A percentile compares a stretch with the other conserved stretches of the same genome.
These are phyloP conservation scores for Trypoxylus dichotomus DNA, from an alignment of 1,140 invertebrate genomes.

Conservation along the genomic window DNA sequence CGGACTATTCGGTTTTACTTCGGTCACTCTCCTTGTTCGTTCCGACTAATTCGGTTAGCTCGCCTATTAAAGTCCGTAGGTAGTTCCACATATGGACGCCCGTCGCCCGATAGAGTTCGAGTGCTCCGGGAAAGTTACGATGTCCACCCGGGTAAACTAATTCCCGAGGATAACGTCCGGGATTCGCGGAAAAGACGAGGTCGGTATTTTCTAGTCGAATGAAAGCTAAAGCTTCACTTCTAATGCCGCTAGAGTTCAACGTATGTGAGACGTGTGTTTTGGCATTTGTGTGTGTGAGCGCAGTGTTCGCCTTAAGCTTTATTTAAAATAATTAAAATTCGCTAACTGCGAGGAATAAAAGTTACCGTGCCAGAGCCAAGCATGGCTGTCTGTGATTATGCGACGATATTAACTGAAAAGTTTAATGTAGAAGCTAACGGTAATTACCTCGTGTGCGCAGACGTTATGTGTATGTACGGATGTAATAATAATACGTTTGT, in stretches of 20 bases:
- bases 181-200: not conserved
- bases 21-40: not conserved
- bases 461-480: not conserved
- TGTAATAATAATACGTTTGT: not conserved
- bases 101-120: not conserved
- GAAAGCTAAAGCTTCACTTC: not conserved
- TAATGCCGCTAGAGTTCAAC: not conserved
- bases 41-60: slow-evolving; percentile 10
- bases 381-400: not conserved
- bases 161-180: not conserved
- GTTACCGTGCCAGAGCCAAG: not conserved
- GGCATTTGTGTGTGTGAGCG: not conserved
- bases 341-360: not conserved
- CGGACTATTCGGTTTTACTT: slow-evolving; percentile 17
- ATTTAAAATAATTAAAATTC: slow-evolving; percentile 24
- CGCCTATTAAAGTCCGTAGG: not conserved
- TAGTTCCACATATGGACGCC: too few relatives aligned
- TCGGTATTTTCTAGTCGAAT: not conserved
- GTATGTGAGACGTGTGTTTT: not conserved
- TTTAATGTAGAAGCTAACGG: slow-evolving; percentile 9
- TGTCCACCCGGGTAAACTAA: not conserved
- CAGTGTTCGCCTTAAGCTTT: slow-evolving; percentile 12
- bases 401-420: not conserved
- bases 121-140: not conserved
- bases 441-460: not conserved